Conservation (phyloP, 2,888 invertebrate species). For the Ethmia dodecea region DNA sequence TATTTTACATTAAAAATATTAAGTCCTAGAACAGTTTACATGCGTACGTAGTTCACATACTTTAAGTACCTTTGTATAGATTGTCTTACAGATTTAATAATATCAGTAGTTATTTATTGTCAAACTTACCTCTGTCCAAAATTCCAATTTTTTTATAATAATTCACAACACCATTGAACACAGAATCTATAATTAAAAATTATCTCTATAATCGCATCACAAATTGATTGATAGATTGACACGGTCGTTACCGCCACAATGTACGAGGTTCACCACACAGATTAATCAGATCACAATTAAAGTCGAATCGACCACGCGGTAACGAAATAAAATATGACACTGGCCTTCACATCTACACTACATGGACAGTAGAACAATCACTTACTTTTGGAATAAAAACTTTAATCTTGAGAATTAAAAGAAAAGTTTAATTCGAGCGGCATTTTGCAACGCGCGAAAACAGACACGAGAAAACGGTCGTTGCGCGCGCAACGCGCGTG, state of each 20-base stretch:
- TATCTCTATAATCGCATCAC: constrained; percentile 27
- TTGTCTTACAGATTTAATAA: too few relatives aligned
- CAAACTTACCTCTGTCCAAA: constrained; percentile 26
- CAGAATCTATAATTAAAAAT: constrained; percentile 26
- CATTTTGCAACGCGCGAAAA: constrained; percentile 48
- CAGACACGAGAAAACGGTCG: constrained; percentile 28
- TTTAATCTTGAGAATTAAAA: too few relatives aligned
- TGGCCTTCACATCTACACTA: constrained; percentile 1
- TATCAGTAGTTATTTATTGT: neutral
- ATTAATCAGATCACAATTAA: constrained; percentile 29
- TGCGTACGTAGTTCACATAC: too few relatives aligned
- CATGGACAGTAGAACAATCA: too few relatives aligned
- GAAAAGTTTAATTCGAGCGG: too few relatives aligned
- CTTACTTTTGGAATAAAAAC: too few relatives aligned
- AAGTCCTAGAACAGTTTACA: too few relatives aligned
- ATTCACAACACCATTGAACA: constrained; percentile 28
- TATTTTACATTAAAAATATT: too few relatives aligned
- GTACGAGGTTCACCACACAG: constrained; percentile 14
- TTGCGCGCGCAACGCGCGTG: constrained; percentile 72
- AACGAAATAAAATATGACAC: constrained; percentile 13
- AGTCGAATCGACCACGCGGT: constrained; percentile 4
- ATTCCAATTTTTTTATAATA: constrained; percentile 28
- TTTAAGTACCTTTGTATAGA: neutral
- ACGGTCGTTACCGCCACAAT: constrained; percentile 28
- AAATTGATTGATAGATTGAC: constrained; percentile 29